Percentiles rank a stretch among this genome's conserved stretches.
phyloP scores from a whole-genome alignment of 2,888 invertebrate species.

The Norana najaformis region DNA sequence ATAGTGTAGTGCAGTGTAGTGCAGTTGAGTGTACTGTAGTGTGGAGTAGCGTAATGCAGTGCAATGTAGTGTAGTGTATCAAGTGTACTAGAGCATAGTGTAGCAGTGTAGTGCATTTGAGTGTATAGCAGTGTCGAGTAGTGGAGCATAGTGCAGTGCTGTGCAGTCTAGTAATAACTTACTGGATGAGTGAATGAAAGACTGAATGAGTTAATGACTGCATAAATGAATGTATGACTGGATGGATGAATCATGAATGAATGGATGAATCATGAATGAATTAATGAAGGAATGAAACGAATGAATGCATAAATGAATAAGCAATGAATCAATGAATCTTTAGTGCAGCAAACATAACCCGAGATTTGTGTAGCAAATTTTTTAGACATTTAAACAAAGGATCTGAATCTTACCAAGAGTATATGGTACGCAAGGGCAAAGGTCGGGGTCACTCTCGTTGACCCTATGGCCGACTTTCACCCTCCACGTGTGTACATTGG shows the following conservation, averaged over 20 bases:
- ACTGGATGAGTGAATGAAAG: no score
- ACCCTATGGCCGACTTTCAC: not conserved
- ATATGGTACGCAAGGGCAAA: not conserved
- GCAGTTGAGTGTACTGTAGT: no score
- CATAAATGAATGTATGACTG: not conserved
- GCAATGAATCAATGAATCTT: not conserved
- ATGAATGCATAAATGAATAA: not conserved
- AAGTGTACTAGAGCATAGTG: no score
- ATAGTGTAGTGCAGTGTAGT: no score
- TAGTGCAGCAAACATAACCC: not conserved
- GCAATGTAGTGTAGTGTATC: no score
- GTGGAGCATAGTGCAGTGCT: no score
- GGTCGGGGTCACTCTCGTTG: not conserved
- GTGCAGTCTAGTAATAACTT: no score
- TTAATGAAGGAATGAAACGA: no score
- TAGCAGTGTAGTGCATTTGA: no score
- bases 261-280: not conserved
- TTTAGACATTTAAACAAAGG: not conserved
- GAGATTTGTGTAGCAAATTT: not conserved
- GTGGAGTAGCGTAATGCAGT: no score
- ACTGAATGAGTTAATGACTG: no score
- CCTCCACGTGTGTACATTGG: not conserved
- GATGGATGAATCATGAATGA: not conserved
- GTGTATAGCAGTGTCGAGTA: no score
- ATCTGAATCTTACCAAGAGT: not conserved